Evolutionary conservation across 64 coral and sea anemone genomes (phyloP).

Genomic region (Pocillopora damicornis): DNA sequence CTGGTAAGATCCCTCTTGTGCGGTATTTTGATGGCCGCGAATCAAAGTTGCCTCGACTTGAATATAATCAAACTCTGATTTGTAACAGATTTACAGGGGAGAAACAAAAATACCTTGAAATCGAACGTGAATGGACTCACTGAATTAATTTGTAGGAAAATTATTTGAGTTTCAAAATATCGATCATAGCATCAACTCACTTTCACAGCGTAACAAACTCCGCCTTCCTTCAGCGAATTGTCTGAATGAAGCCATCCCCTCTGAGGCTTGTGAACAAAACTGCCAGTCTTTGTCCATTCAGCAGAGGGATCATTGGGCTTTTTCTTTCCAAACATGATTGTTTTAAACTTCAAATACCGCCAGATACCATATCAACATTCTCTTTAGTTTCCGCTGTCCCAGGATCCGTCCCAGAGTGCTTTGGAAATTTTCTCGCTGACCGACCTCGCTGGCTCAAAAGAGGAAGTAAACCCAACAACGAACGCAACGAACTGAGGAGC

Average conservation of each 20-base stretch:
- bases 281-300: conserved; percentile 95
- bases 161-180: not conserved
- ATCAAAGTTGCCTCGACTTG: not conserved
- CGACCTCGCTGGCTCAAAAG: not conserved
- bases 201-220: conserved; percentile 95
- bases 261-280: conserved; percentile 86
- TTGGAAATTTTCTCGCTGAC: not conserved
- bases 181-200: conserved; percentile 30
- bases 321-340: conserved; percentile 87
- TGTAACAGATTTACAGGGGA: not conserved
- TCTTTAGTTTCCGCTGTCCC: not conserved
- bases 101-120: not conserved
- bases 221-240: conserved; percentile 79
- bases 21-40: not conserved
- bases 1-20: too few species aligned
- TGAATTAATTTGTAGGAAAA: not conserved
- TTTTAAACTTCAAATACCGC: not conserved
- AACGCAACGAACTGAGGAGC: too few species aligned
- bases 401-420: conserved; percentile 1
- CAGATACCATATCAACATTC: not conserved
- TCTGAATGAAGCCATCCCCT: conserved; percentile 94
- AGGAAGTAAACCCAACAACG: too few species aligned
- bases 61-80: not conserved
- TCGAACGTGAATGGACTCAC: not conserved
- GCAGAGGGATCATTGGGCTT: conserved; percentile 45